Percentiles rank a stretch among this genome's conserved stretches.
Evolutionary conservation across 2,888 invertebrate species (phyloP).

Genomic region (Melipona bicolor): DNA sequence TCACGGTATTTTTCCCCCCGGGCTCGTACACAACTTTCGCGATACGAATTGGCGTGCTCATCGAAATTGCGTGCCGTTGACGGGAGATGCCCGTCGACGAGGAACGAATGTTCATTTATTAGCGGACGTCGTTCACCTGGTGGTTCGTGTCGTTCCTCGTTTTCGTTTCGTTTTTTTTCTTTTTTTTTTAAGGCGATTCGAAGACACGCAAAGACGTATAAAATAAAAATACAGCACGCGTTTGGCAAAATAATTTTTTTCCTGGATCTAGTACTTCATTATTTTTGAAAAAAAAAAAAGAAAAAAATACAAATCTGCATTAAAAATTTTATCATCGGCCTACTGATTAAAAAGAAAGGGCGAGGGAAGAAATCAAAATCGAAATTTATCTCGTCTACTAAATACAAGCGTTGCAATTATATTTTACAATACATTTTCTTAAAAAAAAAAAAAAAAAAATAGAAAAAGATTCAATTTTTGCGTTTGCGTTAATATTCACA

Average conservation of each 20-base stretch:
- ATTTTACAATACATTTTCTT: not conserved
- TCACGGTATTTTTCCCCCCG: slow-evolving; percentile 57
- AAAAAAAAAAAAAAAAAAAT: too few species aligned
- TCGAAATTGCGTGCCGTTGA: slow-evolving; percentile 65
- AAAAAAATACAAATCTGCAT: too few species aligned
- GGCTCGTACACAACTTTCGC: slow-evolving; percentile 69
- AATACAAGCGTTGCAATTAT: not conserved
- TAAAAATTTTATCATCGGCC: too few species aligned
- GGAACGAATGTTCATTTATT: slow-evolving; percentile 65
- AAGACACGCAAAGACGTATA: too few species aligned
- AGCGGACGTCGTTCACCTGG: slow-evolving; percentile 38
- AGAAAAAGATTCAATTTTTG: not conserved
- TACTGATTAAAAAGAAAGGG: too few species aligned
- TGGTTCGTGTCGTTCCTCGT: slow-evolving; percentile 3
- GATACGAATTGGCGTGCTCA: slow-evolving; percentile 64
- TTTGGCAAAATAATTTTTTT: too few species aligned
- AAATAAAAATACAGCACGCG: too few species aligned
- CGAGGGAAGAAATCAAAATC: not conserved
- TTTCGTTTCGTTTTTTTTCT: not conserved
- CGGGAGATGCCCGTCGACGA: slow-evolving; percentile 49
- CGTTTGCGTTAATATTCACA: not conserved
- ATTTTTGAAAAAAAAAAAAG: too few species aligned
- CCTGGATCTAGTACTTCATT: too few species aligned
- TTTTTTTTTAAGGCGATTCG: too few species aligned
- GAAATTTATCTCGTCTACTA: too few species aligned